Evolutionary conservation across 2,888 invertebrate species (phyloP).

Genomic region (Syritta pipiens): DNA sequence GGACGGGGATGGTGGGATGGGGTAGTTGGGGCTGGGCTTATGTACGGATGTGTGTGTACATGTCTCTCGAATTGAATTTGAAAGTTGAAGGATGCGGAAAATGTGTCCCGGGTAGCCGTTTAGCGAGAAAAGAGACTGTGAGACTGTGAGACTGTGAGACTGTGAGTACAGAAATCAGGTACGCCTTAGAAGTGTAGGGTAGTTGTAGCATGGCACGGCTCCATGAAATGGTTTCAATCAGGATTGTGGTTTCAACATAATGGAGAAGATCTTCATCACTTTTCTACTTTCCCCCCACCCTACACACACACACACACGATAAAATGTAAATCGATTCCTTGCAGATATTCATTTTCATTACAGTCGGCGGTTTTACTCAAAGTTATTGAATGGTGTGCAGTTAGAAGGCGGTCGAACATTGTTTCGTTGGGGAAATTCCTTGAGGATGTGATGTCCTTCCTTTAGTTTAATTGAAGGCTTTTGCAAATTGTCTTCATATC

Average conservation of each 20-base stretch:
- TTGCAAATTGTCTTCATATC: too few species aligned
- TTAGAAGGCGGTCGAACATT: too few species aligned
- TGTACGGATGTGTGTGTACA: neutral
- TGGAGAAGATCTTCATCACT: neutral
- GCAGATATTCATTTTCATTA: too few species aligned
- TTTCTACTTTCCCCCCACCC: neutral
- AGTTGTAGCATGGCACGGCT: slow-evolving; percentile 10
- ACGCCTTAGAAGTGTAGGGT: slow-evolving; percentile 16
- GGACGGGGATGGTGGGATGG: neutral
- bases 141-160: too few species aligned
- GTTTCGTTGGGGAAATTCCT: too few species aligned
- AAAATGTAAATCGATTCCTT: slow-evolving; percentile 25
- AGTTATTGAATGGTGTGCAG: too few species aligned
- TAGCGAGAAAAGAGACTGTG: slow-evolving; percentile 8
- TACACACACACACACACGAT: neutral
- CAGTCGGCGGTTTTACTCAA: too few species aligned
- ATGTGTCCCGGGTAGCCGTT: slow-evolving; percentile 12
- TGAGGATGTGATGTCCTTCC: too few species aligned
- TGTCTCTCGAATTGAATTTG: slow-evolving; percentile 23
- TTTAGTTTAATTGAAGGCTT: too few species aligned
- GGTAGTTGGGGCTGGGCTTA: slow-evolving; percentile 23
- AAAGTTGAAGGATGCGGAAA: slow-evolving; percentile 46
- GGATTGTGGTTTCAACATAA: neutral
- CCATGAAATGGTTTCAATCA: slow-evolving; percentile 26
- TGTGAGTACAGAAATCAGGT: too few species aligned